These are phyloP conservation scores for Amphipyra berbera DNA, from an alignment of 2,888 invertebrate species.

Conservation along the genomic window DNA sequence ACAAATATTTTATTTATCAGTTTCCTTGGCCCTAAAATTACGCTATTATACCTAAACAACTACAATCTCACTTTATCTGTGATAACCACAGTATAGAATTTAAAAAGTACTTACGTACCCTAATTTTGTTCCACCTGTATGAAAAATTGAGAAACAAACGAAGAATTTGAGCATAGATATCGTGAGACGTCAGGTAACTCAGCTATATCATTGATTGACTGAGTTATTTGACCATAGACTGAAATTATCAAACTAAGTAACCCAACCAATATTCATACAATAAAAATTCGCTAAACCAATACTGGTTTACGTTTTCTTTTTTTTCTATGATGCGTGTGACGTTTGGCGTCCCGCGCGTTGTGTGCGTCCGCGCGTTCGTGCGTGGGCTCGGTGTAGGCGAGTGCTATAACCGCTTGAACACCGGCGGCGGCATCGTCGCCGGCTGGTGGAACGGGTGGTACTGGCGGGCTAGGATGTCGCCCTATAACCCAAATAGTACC, in stretches of 20 bases:
- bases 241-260: slow-evolving; percentile 50
- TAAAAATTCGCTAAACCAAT: slow-evolving; percentile 73
- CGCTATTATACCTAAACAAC: slow-evolving; percentile 59
- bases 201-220: slow-evolving; percentile 14
- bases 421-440: slow-evolving; percentile 77
- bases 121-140: slow-evolving; percentile 70
- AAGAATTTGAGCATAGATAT: slow-evolving; percentile 71
- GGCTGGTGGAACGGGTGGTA: slow-evolving; percentile 87
- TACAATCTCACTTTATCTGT: slow-evolving; percentile 80
- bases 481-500: slow-evolving; percentile 86
- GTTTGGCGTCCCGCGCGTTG: slow-evolving; percentile 61
- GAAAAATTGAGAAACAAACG: slow-evolving; percentile 55
- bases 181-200: slow-evolving; percentile 39
- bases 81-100: slow-evolving; percentile 67
- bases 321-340: slow-evolving; percentile 72
- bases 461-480: slow-evolving; percentile 86
- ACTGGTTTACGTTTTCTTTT: slow-evolving; percentile 84
- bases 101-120: slow-evolving; percentile 62
- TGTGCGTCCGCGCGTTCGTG: slow-evolving; percentile 54
- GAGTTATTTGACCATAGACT: slow-evolving; percentile 41
- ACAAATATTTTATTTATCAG: slow-evolving; percentile 27
- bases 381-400: slow-evolving; percentile 65
- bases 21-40: slow-evolving; percentile 47
- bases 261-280: slow-evolving; percentile 51
- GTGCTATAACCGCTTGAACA: slow-evolving; percentile 87